Percentiles rank a stretch among this genome's conserved stretches.
Evolutionary conservation across 2,797 vertebrate species (phyloP).

Genomic region (Petrocephalus schoutedeni): DNA sequence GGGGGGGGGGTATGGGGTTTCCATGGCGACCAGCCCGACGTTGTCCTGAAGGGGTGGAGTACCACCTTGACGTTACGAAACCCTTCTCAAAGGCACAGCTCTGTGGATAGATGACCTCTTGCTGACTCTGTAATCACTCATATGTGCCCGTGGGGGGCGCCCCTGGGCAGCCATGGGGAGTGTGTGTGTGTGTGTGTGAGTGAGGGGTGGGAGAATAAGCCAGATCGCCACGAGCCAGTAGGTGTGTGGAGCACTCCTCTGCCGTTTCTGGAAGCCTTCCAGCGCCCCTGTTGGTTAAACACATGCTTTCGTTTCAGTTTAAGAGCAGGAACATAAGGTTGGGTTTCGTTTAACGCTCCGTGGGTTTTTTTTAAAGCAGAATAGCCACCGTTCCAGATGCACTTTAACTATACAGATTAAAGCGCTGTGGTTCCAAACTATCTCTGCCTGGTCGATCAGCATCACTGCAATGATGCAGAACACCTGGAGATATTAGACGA

Average conservation of each 20-base stretch:
- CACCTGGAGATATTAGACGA: not conserved
- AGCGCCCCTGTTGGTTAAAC: constrained; percentile 18
- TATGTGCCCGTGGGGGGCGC: constrained; percentile 35
- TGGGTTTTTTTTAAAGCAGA: not conserved
- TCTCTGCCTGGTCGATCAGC: not conserved
- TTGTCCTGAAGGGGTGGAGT: not conserved
- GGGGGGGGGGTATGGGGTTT: not conserved
- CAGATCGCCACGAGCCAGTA: not conserved
- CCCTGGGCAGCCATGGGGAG: constrained; percentile 33
- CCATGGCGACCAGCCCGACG: not conserved
- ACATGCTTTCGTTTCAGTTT: not conserved
- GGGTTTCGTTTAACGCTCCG: not conserved
- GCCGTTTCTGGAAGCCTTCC: constrained; percentile 17
- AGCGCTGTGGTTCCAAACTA: not conserved
- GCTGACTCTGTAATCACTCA: constrained; percentile 25
- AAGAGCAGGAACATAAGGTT: not conserved
- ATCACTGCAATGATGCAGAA: not conserved
- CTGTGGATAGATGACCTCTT: not conserved
- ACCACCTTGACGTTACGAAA: not conserved
- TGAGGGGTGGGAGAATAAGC: not conserved
- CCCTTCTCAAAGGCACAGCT: not conserved
- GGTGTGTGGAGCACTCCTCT: not conserved
- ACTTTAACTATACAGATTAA: not conserved
- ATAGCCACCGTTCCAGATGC: not conserved
- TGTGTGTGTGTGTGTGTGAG: no score